Conservation (phyloP, 2,113 vertebrate genomes). For the Empidonax traillii region DNA sequence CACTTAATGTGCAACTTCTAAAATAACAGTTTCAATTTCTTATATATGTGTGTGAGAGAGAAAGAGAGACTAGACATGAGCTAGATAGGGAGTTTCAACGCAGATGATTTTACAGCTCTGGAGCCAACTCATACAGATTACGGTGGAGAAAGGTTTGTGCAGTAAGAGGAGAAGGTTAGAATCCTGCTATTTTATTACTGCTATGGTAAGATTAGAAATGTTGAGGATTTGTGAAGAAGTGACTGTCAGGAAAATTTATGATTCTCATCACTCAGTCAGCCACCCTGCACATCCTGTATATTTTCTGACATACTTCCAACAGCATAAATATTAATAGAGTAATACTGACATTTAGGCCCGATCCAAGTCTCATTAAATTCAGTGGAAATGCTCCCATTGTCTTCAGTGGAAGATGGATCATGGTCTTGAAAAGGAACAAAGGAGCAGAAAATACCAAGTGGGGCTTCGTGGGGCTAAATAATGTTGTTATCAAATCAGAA, state of each 20-base stretch:
- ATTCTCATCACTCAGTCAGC: slow-evolving; percentile 48
- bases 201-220: slow-evolving; percentile 47
- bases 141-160: slow-evolving; percentile 21
- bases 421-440: slow-evolving; percentile 58
- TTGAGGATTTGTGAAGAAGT: slow-evolving; percentile 54
- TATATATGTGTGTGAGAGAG: background rate
- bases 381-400: slow-evolving; percentile 65
- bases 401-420: slow-evolving; percentile 66
- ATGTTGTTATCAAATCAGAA: slow-evolving; percentile 62
- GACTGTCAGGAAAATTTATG: slow-evolving; percentile 57
- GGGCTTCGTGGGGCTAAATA: slow-evolving; percentile 43
- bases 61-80: background rate
- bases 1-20: slow-evolving; percentile 16
- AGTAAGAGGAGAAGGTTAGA: slow-evolving; percentile 55
- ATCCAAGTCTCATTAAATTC: slow-evolving; percentile 69
- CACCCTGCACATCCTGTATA: slow-evolving; percentile 59
- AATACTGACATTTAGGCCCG: slow-evolving; percentile 64
- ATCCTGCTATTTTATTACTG: slow-evolving; percentile 52
- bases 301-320: slow-evolving; percentile 65
- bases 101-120: slow-evolving; percentile 30
- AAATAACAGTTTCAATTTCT: slow-evolving; percentile 28
- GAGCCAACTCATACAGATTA: slow-evolving; percentile 30
- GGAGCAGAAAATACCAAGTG: slow-evolving; percentile 56
- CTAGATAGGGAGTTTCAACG: slow-evolving; percentile 32
- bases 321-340: slow-evolving; percentile 68